Conservation (phyloP, 2,113 vertebrate genomes). For the Corapipo altera region DNA sequence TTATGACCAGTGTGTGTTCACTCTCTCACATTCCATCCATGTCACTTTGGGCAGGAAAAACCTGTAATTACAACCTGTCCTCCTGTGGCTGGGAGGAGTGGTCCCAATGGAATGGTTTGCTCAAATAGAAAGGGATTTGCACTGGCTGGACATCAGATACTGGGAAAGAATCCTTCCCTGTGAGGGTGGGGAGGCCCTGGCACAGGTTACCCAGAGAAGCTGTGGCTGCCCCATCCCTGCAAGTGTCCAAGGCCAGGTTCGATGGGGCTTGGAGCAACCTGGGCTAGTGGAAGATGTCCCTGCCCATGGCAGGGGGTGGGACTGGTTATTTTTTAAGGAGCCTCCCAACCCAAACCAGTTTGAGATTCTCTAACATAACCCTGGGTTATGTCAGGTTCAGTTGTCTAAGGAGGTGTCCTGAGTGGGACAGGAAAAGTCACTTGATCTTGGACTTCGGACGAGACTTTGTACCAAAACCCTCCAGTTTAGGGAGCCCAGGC, state of each 20-base stretch:
- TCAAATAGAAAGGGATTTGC: no score
- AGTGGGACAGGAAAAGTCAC: neutral
- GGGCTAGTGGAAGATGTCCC: neutral
- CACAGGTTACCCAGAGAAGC: neutral
- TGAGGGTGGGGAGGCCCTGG: neutral
- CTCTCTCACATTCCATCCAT: neutral
- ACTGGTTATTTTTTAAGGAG: accelerated
- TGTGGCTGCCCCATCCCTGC: neutral
- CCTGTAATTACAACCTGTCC: neutral
- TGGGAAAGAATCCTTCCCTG: neutral
- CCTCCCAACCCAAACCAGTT: neutral
- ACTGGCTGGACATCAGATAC: neutral
- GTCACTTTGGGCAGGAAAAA: neutral
- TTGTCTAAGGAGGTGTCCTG: accelerated
- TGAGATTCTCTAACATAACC: neutral
- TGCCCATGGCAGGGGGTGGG: neutral
- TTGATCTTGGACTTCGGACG: neutral
- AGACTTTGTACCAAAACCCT: neutral
- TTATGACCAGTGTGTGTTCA: neutral
- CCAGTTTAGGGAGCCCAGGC: no score
- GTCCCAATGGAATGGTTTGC: neutral
- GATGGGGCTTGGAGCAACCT: neutral
- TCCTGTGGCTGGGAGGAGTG: no score
- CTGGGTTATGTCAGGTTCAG: neutral
- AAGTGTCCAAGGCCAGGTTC: neutral